Base-by-base conservation (phyloP, 2,888 invertebrate genomes). In the Sinelater perroti region DNA sequence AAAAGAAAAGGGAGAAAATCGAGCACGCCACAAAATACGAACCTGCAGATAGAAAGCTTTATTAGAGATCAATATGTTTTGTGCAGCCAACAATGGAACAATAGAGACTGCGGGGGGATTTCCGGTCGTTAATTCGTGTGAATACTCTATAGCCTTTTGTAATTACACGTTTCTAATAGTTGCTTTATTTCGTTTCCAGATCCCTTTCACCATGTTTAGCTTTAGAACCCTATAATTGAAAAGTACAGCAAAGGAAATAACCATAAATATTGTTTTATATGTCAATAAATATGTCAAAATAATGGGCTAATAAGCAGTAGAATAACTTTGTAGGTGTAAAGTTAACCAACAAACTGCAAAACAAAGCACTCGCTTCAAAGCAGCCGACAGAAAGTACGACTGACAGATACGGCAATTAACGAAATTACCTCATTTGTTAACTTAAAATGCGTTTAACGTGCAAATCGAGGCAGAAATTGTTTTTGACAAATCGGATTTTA, bases 401-500 rank as follows among this genome's bases (percentile, higher is more conserved):
- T 56, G 56, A 51, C 56, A 56, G 56, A 44, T 40, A 56, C 36
- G 36, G 28, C 56, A 38, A 30, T 56, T 56, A 56, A 56, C 46
- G 45, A 51, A 51, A 16, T 56, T 56, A 56, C 46, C 38, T 21
- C 56, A 35, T 44, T 51, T 56, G 56, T 56, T 56, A 56, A 56
- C 16, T 56, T 56, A 30, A 56, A 56, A 51, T 51, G 30, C 42
- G 45, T 33, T 56, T 46, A 51, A 56, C 56, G 45, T 36, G 44
- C 38, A 51, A 51, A 56, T 51, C 46, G 30, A 46, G 46, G 33
- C 46, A 51, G 31, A 56, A 56, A 56, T 56, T 56, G 56, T 56
- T 51, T 56, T 51, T 56, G 56, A 56, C 56, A 56, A 56, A 56
- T 51, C 51, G 51, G 56, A 56, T 56, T 56, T 56, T 57, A 57